Evolutionary conservation across 1,140 invertebrate species (phyloP).

Genomic region (Lordiphosa stackelbergi): DNA sequence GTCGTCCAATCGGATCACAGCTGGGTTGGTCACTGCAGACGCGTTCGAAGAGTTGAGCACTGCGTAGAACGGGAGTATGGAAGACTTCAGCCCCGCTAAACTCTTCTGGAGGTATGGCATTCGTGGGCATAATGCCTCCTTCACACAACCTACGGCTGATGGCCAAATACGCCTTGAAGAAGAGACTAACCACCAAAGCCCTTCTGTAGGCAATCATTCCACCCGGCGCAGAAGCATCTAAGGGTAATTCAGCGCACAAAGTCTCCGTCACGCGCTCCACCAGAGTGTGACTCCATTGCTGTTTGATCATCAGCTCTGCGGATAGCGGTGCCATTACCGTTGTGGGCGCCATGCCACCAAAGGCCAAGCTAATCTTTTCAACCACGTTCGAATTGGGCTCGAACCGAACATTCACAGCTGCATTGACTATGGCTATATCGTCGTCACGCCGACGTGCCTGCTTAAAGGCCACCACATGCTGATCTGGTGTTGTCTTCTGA

Average conservation of each 20-base stretch:
- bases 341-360: conserved; percentile 93
- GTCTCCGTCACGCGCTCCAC: conserved; percentile 82
- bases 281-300: conserved; percentile 85
- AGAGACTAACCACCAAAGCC: conserved; percentile 89
- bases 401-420: conserved; percentile 86
- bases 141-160: conserved; percentile 81
- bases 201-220: conserved; percentile 92
- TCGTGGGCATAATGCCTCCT: conserved; percentile 72
- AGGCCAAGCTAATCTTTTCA: conserved; percentile 84
- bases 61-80: conserved; percentile 81
- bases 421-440: conserved; percentile 97
- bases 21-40: conserved; percentile 80
- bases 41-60: conserved; percentile 89
- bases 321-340: conserved; percentile 84
- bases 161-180: conserved; percentile 92
- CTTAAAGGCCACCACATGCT: conserved; percentile 93
- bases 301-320: conserved; percentile 80
- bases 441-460: conserved; percentile 94
- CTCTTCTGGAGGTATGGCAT: conserved; percentile 75
- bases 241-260: conserved; percentile 86
- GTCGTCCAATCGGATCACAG: conserved; percentile 88
- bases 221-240: conserved; percentile 89
- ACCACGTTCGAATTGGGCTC: conserved; percentile 80
- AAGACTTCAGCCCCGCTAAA: conserved; percentile 81
- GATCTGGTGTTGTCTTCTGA: conserved; percentile 81